phyloP scores from a whole-genome alignment of 2,797 vertebrate species.

The Parambassis ranga region DNA sequence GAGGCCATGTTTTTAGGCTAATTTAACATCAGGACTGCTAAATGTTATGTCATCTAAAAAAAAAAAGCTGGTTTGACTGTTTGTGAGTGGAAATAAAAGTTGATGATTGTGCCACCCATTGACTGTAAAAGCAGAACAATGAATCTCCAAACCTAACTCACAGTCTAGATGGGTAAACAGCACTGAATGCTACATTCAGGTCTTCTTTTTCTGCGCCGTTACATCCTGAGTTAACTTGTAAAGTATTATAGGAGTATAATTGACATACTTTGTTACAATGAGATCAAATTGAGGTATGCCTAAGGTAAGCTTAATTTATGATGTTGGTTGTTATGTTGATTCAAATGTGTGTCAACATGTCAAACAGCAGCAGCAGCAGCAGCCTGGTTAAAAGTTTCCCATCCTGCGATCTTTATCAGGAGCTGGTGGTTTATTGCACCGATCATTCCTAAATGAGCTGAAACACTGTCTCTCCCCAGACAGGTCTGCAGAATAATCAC shows the following conservation, averaged over 20 bases:
- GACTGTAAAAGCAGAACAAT: neutral
- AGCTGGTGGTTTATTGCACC: neutral
- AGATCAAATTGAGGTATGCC: too few relatives aligned
- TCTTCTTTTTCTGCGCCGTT: too few relatives aligned
- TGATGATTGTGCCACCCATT: neutral
- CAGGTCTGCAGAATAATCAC: neutral
- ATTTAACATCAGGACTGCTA: conserved; percentile 9
- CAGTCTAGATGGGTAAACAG: too few relatives aligned
- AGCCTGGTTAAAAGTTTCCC: neutral
- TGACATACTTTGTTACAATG: too few relatives aligned
- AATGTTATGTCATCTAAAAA: neutral
- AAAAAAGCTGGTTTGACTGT: neutral
- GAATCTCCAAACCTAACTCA: too few relatives aligned
- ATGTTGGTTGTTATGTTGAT: neutral
- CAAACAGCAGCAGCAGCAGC: neutral
- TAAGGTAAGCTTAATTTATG: too few relatives aligned
- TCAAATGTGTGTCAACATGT: neutral
- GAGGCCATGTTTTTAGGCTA: neutral
- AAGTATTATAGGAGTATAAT: too few relatives aligned
- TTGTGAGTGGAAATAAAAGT: neutral
- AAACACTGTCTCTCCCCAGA: neutral
- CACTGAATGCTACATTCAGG: too few relatives aligned
- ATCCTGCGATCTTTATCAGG: neutral
- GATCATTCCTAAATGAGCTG: neutral
- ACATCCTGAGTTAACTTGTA: too few relatives aligned